A percentile compares a stretch with the other conserved stretches of the same genome.
Conservation (phyloP, 1,140 invertebrate genomes). For the Grapholita molesta region DNA sequence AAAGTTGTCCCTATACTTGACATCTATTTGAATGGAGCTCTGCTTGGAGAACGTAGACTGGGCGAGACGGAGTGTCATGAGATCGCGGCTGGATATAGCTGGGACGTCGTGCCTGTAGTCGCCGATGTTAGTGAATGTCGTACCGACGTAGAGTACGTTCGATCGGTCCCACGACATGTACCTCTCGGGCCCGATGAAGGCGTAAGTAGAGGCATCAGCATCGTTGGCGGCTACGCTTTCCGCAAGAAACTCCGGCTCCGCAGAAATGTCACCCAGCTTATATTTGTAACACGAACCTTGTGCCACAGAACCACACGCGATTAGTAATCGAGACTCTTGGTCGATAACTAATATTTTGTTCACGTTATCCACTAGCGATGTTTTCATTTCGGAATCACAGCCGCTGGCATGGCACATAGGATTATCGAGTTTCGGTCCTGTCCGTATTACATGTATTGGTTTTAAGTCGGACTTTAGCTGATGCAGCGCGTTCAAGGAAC, state of each 20-base stretch:
- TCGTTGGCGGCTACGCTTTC: slow-evolving; percentile 94
- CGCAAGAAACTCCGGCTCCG: slow-evolving; percentile 85
- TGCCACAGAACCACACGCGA: slow-evolving; percentile 92
- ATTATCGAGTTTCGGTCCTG: slow-evolving; percentile 90
- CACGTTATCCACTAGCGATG: slow-evolving; percentile 87
- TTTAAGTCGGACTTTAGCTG: slow-evolving; percentile 87
- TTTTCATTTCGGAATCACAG: slow-evolving; percentile 83
- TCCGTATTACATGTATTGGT: slow-evolving; percentile 83
- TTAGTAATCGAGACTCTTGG: slow-evolving; percentile 86
- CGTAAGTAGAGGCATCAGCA: slow-evolving; percentile 93
- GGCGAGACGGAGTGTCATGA: slow-evolving; percentile 88
- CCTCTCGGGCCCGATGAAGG: slow-evolving; percentile 95
- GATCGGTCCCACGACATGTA: slow-evolving; percentile 86
- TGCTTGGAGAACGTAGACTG: slow-evolving; percentile 93
- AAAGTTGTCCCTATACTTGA: slow-evolving; percentile 96
- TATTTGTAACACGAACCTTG: slow-evolving; percentile 95
- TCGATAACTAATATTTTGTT: slow-evolving; percentile 96
- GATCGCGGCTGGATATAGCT: slow-evolving; percentile 91
- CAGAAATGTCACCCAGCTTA: slow-evolving; percentile 88
- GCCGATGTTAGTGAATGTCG: slow-evolving; percentile 95
- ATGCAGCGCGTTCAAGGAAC: slow-evolving; percentile 90
- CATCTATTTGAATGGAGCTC: slow-evolving; percentile 93
- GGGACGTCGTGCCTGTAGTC: slow-evolving; percentile 96
- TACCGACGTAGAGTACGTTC: slow-evolving; percentile 95
- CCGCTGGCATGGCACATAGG: slow-evolving; percentile 92